Base-by-base conservation (phyloP, 1,140 invertebrate species). In the Stegodyphus dumicola region DNA sequence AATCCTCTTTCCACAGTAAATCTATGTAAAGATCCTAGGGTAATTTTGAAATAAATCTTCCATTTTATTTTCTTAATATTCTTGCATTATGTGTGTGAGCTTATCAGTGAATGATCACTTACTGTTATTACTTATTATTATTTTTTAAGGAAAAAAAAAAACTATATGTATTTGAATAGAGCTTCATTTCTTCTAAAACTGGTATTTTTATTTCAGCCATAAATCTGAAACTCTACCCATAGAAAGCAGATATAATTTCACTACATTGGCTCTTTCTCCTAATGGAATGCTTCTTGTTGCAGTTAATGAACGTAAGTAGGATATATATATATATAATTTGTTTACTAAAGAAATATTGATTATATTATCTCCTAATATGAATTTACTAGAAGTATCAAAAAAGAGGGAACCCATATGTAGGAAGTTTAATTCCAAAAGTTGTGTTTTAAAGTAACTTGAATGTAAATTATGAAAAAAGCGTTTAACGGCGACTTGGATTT, bases 201-300 rank as follows among this genome's bases (percentile, higher is more conserved):
- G 33, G 87, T 88, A 77, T 74, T 70, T 90, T 84, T 89, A 89
- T 93, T 94, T 88, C 90, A 98, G 97, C 89, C 96, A 98, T 89
- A 96, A 96, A 92, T 94, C 96, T 5, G 92, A 93, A 81, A 99
- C 97, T 0, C 90, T 99, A 71, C 93, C 96, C 2, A 90, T 98
- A 60, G 97, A 99, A 90, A 96, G 95, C 88, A 91, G 93, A 74
- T 95, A 93, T 89, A 98, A 98, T 92, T 97, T 97, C 88, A 94
- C 93, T 85, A 92, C 93, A 18, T 90, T 99, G 56, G 96, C 95
- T 89, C 89, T 99, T 6, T 97, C 96, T 9, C 97, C 97, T 60
- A 95, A 97, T 93, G 97, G 97, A 70, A 93, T 92, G 84, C 92
- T 94, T 66, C 89, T 99, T 67, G 92, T 99, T 87, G 95, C 96